Conservation (phyloP, 2,113 vertebrate genomes). For the Oplegnathus fasciatus region DNA sequence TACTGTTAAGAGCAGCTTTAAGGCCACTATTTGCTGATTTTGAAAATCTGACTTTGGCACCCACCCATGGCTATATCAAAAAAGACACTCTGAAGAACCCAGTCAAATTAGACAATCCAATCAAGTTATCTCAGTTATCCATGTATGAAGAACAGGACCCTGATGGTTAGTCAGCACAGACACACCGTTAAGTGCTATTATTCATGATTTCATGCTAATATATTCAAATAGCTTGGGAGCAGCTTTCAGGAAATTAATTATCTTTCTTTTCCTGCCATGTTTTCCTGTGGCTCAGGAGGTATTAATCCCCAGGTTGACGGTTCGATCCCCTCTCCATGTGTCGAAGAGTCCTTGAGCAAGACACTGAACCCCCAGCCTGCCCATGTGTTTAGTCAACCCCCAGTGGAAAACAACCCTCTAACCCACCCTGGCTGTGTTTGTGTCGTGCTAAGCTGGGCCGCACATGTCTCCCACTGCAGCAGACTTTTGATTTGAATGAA, state of each 20-base stretch:
- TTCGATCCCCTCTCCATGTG: too few species aligned
- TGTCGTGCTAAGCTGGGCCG: neutral
- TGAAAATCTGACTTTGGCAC: too few species aligned
- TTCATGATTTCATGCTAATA: constrained; percentile 32
- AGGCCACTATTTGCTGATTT: neutral
- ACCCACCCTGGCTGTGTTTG: neutral
- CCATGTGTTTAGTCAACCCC: neutral
- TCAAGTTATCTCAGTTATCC: constrained; percentile 3
- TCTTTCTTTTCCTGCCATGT: constrained; percentile 1
- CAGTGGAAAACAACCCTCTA: neutral
- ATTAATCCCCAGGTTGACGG: too few species aligned
- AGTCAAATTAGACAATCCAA: neutral
- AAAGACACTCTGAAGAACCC: too few species aligned
- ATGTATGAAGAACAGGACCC: neutral
- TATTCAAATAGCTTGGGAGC: neutral
- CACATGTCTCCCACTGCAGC: neutral
- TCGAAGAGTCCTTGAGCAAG: too few species aligned
- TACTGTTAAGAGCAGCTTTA: neutral
- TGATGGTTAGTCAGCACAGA: neutral
- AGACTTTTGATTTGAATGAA: neutral
- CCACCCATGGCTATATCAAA: too few species aligned
- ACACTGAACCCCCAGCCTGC: too few species aligned
- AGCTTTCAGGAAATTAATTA: neutral
- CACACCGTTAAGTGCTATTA: neutral
- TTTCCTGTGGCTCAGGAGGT: neutral